Evolutionary conservation across 2,113 vertebrate species (phyloP).

Genomic region (Daboia siamensis): DNA sequence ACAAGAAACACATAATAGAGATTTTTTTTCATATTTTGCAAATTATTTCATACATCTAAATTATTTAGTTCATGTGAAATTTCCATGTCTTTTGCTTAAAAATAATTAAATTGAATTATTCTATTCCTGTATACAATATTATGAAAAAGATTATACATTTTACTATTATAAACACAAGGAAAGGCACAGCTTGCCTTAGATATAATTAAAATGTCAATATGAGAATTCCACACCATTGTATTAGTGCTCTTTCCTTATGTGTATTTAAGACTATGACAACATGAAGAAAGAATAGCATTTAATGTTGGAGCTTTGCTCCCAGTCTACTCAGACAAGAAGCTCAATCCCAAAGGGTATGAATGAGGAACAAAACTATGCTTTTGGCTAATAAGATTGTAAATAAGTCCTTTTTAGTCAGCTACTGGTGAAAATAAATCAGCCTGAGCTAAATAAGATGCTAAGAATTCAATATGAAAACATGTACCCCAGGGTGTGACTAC

Average conservation of each 20-base stretch:
- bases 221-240: neutral
- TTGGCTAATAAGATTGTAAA: neutral
- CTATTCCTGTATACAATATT: rapidly evolving
- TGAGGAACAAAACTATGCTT: neutral
- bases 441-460: neutral
- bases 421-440: neutral
- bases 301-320: neutral
- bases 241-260: rapidly evolving
- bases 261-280: neutral
- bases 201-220: neutral
- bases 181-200: neutral
- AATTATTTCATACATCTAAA: neutral
- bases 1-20: neutral
- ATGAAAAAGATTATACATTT: neutral
- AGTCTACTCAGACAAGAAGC: neutral
- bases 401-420: neutral
- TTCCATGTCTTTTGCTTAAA: neutral
- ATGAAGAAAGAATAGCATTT: neutral
- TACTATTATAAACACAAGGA: neutral
- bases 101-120: neutral
- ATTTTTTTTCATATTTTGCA: neutral
- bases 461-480: neutral
- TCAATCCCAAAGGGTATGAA: neutral
- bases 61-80: neutral
- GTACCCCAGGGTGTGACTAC: neutral